Evolutionary conservation across 2,113 vertebrate species (phyloP), one percentile per base, ranked within the genome.

Genomic region (Odocoileus virginianus): DNA sequence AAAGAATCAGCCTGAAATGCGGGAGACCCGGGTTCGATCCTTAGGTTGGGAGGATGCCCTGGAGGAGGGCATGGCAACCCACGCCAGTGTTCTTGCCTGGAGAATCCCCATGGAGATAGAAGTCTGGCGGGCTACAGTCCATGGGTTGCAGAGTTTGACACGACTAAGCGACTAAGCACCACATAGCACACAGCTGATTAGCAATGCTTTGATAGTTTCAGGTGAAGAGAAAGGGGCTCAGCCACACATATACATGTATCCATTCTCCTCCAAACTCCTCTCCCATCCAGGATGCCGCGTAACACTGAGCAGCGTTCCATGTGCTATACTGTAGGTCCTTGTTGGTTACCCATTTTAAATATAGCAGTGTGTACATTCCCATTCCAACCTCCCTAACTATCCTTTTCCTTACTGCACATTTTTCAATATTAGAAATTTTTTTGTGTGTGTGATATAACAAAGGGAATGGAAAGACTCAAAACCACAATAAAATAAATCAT

Each of bases 1-100:
- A 40, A 40, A 40, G 67, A 74, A 40, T 23, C 19, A 2, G 0
- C n/a, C 5, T 25, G n/a, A 23, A 13, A 74, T 74, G 6, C 0
- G 1, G n/a, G 67, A 74, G n/a, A 74, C 67, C 19, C 23, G 67
- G 17, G 19, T 74, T 74, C 2, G 5, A 74, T 40, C 67, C n/a
- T 36, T 13, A 40, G n/a, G 67, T 13, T 74, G 67, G 36, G n/a
- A 74, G 40, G n/a, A 40, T 74, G 12, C n/a, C n/a, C n/a, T 40
- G n/a, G n/a, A 74, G n/a, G 67, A 71, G 19, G 67, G 5, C n/a
- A 74, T 25, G 67, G 67, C 10, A 40, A 36, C 10, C 67, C n/a
- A 74, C 23, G 10, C 5, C 67, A 40, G 67, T 74, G 40, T 74
- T 40, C 10, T 74, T 40, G 19, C n/a, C 19, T 74, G 67, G n/a